Evolutionary conservation across 92 coral and sea anemone genomes (phyloP), one percentile per base, ranked within the genome.

Genomic region (Muricea muricata): DNA sequence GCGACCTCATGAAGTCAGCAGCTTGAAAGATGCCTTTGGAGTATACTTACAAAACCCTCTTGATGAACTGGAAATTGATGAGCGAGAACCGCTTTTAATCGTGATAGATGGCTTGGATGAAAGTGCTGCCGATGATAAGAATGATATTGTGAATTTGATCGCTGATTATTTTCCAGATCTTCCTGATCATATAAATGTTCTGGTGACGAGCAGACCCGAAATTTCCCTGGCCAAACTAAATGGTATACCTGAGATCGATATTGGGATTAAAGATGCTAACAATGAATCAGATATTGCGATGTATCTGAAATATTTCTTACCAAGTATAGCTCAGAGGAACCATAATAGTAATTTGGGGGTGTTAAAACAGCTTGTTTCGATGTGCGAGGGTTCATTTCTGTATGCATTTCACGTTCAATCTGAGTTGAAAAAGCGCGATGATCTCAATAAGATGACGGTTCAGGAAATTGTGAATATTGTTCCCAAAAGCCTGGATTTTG

Each of bases 51-150:
- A 52, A 52, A 52, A 52, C 18, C 60, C 60, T 1, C 26, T 52
- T 18, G 60, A 52, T 52, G 70, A 25, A 28, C 31, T 63, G 70
- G 37, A 63, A 25, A 17, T 63, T 28, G 23, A 2, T n/a, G n/a
- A n/a, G n/a, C n/a, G n/a, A 2, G 70, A 63, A 28, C 70, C 70
- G n/a, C 2, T 15, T 32, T 63, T 63, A 18, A 10, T 63, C 39
- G 70, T 63, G 34, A 63, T 63, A 10, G 70, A 63, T 17, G 70
- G 70, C 18, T 63, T 63, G 37, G 70, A 63, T 63, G 70, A 63
- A 28, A 26, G 70, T 63, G 70, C 18, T 12, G 15, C 70, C 12
- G 39, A 63, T 63, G 35, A 26, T 3, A 63, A 30, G 37, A 63
- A 18, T 63, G 70, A 63, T 2, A 63, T 63, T 29, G 70, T 26